A percentile compares a stretch with the other conserved stretches of the same genome.
Conservation (phyloP, 2,113 vertebrate species). For the Tupaia chinensis region DNA sequence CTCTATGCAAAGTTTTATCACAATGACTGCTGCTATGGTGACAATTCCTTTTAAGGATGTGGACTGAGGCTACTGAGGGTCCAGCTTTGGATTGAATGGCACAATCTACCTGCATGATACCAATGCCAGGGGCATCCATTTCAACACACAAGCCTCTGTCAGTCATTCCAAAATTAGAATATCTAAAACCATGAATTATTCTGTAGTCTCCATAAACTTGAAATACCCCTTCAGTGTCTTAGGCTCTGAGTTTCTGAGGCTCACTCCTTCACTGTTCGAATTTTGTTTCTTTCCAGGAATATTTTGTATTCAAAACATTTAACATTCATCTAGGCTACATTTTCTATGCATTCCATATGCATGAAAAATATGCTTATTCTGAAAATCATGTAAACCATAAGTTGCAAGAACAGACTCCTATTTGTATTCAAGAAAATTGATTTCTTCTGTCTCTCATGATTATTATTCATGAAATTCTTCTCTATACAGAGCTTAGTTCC, state of each 20-base stretch:
- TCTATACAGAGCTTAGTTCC: background rate
- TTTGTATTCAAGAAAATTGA: background rate
- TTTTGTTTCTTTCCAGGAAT: background rate
- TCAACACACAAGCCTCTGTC: background rate
- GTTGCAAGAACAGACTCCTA: background rate
- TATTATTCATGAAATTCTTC: slow-evolving; percentile 4
- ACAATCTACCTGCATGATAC: background rate
- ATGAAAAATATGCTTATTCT: slow-evolving; percentile 31
- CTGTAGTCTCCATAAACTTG: background rate
- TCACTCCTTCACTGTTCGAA: background rate
- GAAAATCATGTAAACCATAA: background rate
- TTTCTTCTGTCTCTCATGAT: background rate
- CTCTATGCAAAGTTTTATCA: background rate
- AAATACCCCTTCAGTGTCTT: background rate
- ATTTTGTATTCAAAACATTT: slow-evolving; percentile 52
- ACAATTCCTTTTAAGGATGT: background rate
- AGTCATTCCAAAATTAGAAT: background rate
- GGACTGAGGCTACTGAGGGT: background rate
- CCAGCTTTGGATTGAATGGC: background rate
- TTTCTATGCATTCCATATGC: background rate
- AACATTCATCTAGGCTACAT: background rate
- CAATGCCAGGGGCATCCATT: background rate
- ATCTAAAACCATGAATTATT: slow-evolving; percentile 15
- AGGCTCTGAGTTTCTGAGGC: background rate
- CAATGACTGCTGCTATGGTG: no score